A percentile compares a stretch with the other conserved stretches of the same genome.
Evolutionary conservation across 1,140 invertebrate genomes (phyloP).

Genomic region (Rhynchophorus ferrugineus): DNA sequence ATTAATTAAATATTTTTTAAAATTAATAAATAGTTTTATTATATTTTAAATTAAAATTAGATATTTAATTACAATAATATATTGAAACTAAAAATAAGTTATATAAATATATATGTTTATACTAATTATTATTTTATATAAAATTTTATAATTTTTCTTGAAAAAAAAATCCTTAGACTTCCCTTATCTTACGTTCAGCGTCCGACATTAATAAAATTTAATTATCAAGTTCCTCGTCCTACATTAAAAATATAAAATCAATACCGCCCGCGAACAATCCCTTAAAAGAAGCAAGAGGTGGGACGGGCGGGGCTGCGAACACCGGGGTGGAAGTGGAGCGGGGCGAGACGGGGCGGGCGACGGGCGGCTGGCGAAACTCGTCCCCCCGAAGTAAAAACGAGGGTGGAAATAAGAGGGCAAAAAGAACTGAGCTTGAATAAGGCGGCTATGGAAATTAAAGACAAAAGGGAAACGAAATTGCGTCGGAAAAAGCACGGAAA

Average conservation of each 20-base stretch:
- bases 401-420: slow-evolving; percentile 25
- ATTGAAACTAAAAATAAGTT: too few species aligned
- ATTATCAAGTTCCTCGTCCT: slow-evolving; percentile 3
- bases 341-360: slow-evolving; percentile 3
- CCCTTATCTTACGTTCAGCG: not conserved
- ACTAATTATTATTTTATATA: too few species aligned
- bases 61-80: too few species aligned
- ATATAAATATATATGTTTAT: too few species aligned
- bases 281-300: slow-evolving; percentile 9
- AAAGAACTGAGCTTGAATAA: slow-evolving; percentile 10
- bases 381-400: slow-evolving; percentile 21
- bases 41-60: too few species aligned
- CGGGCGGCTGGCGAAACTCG: not conserved
- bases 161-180: too few species aligned
- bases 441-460: slow-evolving; percentile 25
- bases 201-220: not conserved
- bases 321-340: slow-evolving; percentile 2
- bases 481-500: slow-evolving; percentile 22
- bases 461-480: slow-evolving; percentile 26
- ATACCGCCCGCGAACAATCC: slow-evolving; percentile 20
- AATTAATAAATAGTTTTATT: too few species aligned
- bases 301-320: not conserved
- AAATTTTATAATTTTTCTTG: too few species aligned
- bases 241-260: slow-evolving; percentile 22
- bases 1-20: too few species aligned